Base-by-base conservation (phyloP, 2,888 invertebrate genomes). In the Pollenia labialis region DNA sequence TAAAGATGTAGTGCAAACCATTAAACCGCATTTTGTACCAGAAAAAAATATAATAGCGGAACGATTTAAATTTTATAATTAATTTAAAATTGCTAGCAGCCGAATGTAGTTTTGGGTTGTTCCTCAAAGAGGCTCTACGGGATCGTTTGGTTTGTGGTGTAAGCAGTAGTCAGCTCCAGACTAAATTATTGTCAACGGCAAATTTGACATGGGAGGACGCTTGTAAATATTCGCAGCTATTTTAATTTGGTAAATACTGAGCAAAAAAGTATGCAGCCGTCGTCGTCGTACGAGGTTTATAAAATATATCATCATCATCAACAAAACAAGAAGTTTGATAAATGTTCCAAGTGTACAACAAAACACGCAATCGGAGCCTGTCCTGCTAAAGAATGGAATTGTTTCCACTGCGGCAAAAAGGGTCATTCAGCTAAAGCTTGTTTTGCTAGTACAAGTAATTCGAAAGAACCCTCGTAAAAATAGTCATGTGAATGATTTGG, bases 51-150 rank as follows among this genome's bases (percentile, higher is more conserved):
- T 72, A 8, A 58, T 58, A n/a, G n/a, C 58, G 23, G 58, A 71
- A 71, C 50, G 60, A 32, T 74, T 62, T n/a, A 60, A 60, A 40
- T 74, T 74, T n/a, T 56, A 72, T 72, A 56, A 68, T 50, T 32
- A 71, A 71, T 16, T 52, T 71, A 10, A 71, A 71, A 16, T 54
- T 54, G 12, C n/a, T 54, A 23, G n/a, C 72, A 58, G 46, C 32
- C 14, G n/a, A n/a, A 11, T 72, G 72, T 10, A 11, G 32, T 32
- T 58, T 58, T 46, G 46, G 32, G 3, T 23, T 46, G 10, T 72
- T 72, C 48, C 32, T 74, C 10, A 23, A 46, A 7, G 60, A 62
- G 14, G 18, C 18, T 23, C 18, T 23, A 23, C 18, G 18, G 18
- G 18, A 23, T 23, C 18, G 18, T 23, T 23, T 74, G 32, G 60